Base-by-base conservation (phyloP, 92 coral and sea anemone species). In the Zoanthus gigantus region DNA sequence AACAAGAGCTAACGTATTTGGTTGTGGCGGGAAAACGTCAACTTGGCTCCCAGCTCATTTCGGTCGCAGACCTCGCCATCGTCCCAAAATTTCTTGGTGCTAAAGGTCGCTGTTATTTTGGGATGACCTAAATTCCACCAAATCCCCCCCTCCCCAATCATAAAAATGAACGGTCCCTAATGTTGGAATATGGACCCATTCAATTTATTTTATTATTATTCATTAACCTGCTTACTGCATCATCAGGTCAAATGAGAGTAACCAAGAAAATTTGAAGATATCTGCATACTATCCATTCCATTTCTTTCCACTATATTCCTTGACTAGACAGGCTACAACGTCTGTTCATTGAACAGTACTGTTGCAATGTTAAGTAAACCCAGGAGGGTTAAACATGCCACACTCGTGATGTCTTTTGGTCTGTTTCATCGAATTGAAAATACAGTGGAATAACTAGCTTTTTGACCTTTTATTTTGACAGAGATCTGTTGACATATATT, bases 401-500 rank as follows among this genome's bases (percentile, higher is more conserved):
- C 17, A 66, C 17, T 18, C 32, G 72, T 66, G 32, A 66, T 66
- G 72, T 66, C 72, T 66, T 66, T 66, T 66, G 72, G 32, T 66
- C 72, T 66, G 72, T 23, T 66, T 66, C 72, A 66, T 66, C 34
- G 72, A n/a, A 30, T 66, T 66, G 72, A 66, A 71, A 71, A 30
- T 71, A 71, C 75, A 71, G 47, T 71, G 75, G 47, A 71, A 71
- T 71, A 71, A 71, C 4, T 71, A 71, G 75, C 75, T 71, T 71
- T 71, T 71, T 71, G 45, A 71, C 75, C 75, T 71, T 71, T 71
- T 32, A 71, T 71, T 45, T 71, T 30, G 75, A 32, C 75, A 71
- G 75, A 71, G 75, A 71, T 71, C 75, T 71, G 75, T 71, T 71
- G 75, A 45, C 75, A 71, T 71, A 71, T 71, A 71, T 71, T 71